phyloP scores from a whole-genome alignment of 2,888 invertebrate genomes.

The Zeuzera pyrina region DNA sequence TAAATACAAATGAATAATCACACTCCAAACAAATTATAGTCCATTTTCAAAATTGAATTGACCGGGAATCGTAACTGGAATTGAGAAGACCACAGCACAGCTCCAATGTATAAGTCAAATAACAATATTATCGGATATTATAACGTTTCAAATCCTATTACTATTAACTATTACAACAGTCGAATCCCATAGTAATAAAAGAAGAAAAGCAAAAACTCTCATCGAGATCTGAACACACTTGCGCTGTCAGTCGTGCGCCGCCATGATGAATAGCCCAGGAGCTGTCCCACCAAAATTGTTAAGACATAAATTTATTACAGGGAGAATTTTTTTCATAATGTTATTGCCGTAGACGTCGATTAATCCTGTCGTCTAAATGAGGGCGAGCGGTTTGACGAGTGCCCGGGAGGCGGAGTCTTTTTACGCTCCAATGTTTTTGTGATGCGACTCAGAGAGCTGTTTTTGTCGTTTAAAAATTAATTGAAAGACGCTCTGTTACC shows the following conservation, averaged over 20 bases:
- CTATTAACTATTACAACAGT: too few species aligned
- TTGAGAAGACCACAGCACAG: too few species aligned
- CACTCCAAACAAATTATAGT: too few species aligned
- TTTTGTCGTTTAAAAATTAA: constrained; percentile 16
- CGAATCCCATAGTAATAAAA: too few species aligned
- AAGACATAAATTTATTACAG: constrained; percentile 27
- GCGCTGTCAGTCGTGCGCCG: constrained; percentile 15
- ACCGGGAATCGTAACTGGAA: too few species aligned
- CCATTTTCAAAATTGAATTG: too few species aligned
- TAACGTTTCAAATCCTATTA: too few species aligned
- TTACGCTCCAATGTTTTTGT: constrained; percentile 15
- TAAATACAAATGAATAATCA: too few species aligned
- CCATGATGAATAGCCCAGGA: constrained; percentile 21
- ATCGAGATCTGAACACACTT: constrained; percentile 16
- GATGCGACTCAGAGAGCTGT: constrained; percentile 12
- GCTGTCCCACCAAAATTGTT: constrained; percentile 26
- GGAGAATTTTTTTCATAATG: constrained; percentile 21
- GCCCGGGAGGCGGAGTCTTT: constrained; percentile 8
- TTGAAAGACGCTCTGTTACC: constrained; percentile 8
- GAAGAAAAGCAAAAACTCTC: too few species aligned
- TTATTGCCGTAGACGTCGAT: constrained; percentile 27
- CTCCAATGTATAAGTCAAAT: too few species aligned
- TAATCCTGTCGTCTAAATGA: constrained; percentile 23
- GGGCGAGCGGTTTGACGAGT: constrained; percentile 5
- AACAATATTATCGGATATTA: too few species aligned